Conservation (phyloP, 2,797 vertebrate species). For the Echiichthys vipera region DNA sequence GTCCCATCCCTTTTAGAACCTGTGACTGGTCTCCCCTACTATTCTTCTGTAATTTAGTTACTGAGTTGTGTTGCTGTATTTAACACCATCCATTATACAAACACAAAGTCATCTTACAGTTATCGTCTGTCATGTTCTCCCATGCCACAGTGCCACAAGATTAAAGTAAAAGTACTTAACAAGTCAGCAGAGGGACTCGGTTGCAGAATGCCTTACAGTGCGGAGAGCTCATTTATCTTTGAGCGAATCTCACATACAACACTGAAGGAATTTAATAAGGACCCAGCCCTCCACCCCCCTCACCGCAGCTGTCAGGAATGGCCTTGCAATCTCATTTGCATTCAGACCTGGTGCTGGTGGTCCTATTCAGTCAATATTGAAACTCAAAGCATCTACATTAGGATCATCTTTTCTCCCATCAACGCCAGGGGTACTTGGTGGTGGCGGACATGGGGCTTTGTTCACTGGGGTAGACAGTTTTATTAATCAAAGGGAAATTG, state of each 20-base stretch:
- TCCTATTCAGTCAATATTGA: slow-evolving; percentile 74
- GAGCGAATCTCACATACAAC: slow-evolving; percentile 51
- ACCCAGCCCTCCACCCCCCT: slow-evolving; percentile 20
- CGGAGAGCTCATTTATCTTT: slow-evolving; percentile 49
- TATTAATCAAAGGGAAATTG: slow-evolving; percentile 82
- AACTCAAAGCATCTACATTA: slow-evolving; percentile 75
- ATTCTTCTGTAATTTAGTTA: background rate
- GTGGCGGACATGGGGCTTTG: slow-evolving; percentile 70
- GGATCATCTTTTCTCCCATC: slow-evolving; percentile 79
- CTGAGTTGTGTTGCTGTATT: slow-evolving; percentile 2
- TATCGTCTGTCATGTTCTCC: slow-evolving; percentile 13
- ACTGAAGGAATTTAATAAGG: slow-evolving; percentile 71
- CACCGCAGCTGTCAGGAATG: slow-evolving; percentile 56
- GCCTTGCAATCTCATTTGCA: slow-evolving; percentile 71
- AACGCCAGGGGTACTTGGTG: slow-evolving; percentile 73
- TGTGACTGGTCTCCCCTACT: background rate
- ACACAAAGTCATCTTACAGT: slow-evolving; percentile 12
- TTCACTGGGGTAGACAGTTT: slow-evolving; percentile 68
- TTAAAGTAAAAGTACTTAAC: slow-evolving; percentile 42
- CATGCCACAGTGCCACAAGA: background rate
- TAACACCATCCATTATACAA: slow-evolving; percentile 1
- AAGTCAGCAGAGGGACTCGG: slow-evolving; percentile 21
- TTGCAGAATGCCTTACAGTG: slow-evolving; percentile 19
- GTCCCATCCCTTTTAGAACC: too few species aligned
- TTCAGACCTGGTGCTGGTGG: slow-evolving; percentile 74